phyloP scores from a whole-genome alignment of 2,888 invertebrate species.

The Incurvaria masculella region DNA sequence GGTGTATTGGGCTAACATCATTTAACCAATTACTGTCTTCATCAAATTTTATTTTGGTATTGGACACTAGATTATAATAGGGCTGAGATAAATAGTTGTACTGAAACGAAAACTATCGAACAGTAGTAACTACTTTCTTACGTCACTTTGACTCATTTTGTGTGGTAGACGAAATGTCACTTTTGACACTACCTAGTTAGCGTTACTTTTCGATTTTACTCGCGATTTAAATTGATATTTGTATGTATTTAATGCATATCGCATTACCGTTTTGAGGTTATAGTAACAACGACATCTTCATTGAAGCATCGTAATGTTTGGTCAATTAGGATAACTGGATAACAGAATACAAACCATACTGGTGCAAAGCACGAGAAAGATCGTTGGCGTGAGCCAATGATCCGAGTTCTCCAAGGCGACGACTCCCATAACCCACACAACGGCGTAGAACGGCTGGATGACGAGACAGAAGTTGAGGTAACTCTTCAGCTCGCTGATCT shows the following conservation, averaged over 20 bases:
- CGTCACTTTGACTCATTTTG: no score
- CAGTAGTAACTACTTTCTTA: not conserved
- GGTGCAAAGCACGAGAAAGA: slow-evolving; percentile 55
- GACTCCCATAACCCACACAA: slow-evolving; percentile 73
- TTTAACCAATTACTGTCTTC: no score
- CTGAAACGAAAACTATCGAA: not conserved
- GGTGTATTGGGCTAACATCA: no score
- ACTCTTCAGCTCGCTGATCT: slow-evolving; percentile 56
- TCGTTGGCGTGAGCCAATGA: slow-evolving; percentile 57
- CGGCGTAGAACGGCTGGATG: slow-evolving; percentile 67
- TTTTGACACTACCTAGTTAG: no score
- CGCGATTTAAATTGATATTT: no score
- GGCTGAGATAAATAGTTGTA: no score
- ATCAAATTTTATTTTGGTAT: no score
- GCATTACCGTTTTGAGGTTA: no score
- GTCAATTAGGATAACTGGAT: not conserved
- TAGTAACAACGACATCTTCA: not conserved
- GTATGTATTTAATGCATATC: no score
- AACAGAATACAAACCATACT: slow-evolving; percentile 47
- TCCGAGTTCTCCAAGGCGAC: slow-evolving; percentile 67
- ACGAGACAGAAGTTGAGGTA: slow-evolving; percentile 62
- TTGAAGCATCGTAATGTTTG: not conserved
- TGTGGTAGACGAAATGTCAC: no score
- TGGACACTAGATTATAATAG: no score
- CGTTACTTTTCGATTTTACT: no score